Evolutionary conservation across 1,140 invertebrate species (phyloP).

Genomic region (Drosophila lini): DNA sequence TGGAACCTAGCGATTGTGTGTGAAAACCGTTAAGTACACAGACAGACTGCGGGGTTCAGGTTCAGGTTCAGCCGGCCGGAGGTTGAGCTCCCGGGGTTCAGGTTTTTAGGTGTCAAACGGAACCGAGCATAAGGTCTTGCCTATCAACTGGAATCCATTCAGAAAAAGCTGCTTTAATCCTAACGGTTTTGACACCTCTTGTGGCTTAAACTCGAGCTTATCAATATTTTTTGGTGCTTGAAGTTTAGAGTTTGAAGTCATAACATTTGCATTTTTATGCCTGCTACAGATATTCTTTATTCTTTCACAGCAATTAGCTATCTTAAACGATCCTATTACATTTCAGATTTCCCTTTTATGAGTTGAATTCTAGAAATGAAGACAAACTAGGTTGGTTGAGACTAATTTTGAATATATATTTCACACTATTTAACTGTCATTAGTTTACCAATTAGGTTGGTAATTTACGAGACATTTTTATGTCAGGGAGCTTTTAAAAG

Average conservation of each 20-base stretch:
- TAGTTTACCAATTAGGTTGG: background rate
- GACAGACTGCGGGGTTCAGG: constrained; percentile 16
- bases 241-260: background rate
- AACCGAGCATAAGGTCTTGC: constrained; percentile 22
- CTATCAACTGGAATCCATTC: constrained; percentile 32
- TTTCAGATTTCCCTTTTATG: constrained; percentile 19
- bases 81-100: constrained; percentile 45
- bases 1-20: constrained; percentile 52
- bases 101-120: constrained; percentile 38
- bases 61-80: constrained; percentile 32
- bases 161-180: constrained; percentile 8
- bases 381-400: background rate
- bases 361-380: constrained; percentile 8
- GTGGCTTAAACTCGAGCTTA: constrained; percentile 19
- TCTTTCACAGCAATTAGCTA: constrained; percentile 34
- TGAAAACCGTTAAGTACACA: constrained; percentile 70
- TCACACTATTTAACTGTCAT: background rate
- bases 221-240: constrained; percentile 31
- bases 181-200: constrained; percentile 60
- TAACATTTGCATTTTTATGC: constrained; percentile 61
- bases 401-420: background rate
- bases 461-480: constrained; percentile 10
- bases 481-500: background rate
- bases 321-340: constrained; percentile 29
- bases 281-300: background rate